phyloP scores from a whole-genome alignment of 64 coral and sea anemone species.

The Exaiptasia diaphana region DNA sequence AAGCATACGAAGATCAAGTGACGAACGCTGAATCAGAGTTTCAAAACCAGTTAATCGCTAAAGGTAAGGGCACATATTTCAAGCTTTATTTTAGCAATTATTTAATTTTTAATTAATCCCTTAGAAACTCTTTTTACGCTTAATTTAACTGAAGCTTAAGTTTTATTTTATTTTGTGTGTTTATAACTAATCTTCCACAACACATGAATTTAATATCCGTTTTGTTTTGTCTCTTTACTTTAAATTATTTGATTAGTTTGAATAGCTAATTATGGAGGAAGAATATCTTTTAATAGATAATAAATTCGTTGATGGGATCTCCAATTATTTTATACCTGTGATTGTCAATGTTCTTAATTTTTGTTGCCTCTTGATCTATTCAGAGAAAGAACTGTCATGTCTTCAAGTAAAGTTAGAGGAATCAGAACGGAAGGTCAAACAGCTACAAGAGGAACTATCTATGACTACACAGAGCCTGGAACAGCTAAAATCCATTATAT shows the following conservation, averaged over 20 bases:
- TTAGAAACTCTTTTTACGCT: background rate
- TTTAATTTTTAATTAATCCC: background rate
- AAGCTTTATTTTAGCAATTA: background rate
- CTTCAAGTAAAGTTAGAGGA: background rate
- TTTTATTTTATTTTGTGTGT: background rate
- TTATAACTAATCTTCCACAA: background rate
- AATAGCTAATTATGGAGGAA: too few relatives aligned
- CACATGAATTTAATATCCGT: too few relatives aligned
- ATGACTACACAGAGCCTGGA: constrained; percentile 16
- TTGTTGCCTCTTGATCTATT: background rate
- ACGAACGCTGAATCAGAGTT: background rate
- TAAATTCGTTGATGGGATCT: too few relatives aligned
- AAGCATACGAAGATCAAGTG: background rate
- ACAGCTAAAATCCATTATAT: constrained; percentile 49
- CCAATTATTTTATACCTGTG: too few relatives aligned
- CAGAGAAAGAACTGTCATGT: background rate
- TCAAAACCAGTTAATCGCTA: background rate
- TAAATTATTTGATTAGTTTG: too few relatives aligned
- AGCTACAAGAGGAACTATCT: constrained; percentile 11
- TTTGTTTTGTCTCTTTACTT: too few relatives aligned
- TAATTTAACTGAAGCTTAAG: background rate
- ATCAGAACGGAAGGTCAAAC: constrained; percentile 5
- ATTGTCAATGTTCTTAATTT: too few relatives aligned
- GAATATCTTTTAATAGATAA: too few relatives aligned
- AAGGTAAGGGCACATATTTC: constrained; percentile 7